Conservation (phyloP, 2,797 vertebrate genomes). For the Vireo griseus region DNA sequence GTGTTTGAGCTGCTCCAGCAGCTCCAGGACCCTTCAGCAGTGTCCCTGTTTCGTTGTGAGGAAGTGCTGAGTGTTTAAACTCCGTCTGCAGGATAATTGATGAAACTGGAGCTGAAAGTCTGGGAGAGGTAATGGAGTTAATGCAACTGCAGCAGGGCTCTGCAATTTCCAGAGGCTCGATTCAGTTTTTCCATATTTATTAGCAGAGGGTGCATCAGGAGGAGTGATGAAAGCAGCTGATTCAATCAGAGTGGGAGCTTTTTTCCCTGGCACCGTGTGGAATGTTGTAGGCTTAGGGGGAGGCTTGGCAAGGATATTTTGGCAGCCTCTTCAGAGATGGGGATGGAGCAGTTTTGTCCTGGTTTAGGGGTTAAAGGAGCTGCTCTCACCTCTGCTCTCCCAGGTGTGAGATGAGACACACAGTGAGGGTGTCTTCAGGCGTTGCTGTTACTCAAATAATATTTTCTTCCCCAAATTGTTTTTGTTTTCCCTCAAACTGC, state of each 20-base stretch:
- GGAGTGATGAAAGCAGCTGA: neutral
- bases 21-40: neutral
- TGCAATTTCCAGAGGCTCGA: neutral
- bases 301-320: neutral
- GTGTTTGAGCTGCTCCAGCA: neutral
- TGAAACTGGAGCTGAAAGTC: neutral
- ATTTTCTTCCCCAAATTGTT: neutral
- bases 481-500: neutral
- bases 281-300: neutral
- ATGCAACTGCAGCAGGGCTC: neutral
- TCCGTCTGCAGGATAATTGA: neutral
- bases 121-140: neutral
- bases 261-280: neutral
- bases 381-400: neutral
- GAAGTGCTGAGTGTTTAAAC: constrained; percentile 17
- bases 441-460: neutral
- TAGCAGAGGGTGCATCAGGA: neutral
- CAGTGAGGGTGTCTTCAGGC: neutral
- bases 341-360: neutral
- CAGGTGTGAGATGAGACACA: neutral
- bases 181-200: neutral
- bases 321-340: neutral
- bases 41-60: neutral
- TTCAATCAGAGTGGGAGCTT: neutral
- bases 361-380: neutral